Conservation (phyloP, 2,888 invertebrate species). For the Limnephilus rhombicus region DNA sequence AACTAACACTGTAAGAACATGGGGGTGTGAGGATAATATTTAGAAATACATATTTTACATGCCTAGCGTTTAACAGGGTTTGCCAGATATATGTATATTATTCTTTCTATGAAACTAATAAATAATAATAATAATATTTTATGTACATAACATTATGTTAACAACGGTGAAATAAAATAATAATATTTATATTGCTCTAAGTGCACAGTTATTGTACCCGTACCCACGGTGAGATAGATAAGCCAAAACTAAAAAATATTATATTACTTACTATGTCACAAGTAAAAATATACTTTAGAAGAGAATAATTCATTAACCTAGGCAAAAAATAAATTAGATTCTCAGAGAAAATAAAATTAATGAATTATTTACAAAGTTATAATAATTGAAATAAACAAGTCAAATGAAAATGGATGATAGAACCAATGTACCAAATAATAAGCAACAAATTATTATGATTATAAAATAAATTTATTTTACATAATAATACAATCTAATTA, state of each 20-base stretch:
- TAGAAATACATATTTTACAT: background rate
- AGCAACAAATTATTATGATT: background rate
- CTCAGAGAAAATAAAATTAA: constrained; percentile 4
- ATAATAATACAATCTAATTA: background rate
- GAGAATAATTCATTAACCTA: background rate
- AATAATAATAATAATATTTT: background rate
- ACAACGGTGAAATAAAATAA: background rate
- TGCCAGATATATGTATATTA: background rate
- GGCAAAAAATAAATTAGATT: constrained; percentile 37
- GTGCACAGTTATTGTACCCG: constrained; percentile 37
- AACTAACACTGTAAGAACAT: background rate
- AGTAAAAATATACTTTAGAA: background rate
- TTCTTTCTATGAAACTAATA: background rate
- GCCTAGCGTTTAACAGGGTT: background rate
- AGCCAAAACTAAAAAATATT: constrained; percentile 24
- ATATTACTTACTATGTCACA: background rate
- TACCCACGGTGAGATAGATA: constrained; percentile 40
- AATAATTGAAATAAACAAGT: background rate
- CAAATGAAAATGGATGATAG: background rate
- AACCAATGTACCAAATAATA: background rate
- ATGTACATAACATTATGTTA: background rate
- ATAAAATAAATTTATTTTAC: background rate
- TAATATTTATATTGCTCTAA: background rate
- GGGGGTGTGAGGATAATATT: background rate
- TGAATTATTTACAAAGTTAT: constrained; percentile 24